Percentiles rank a stretch among this genome's conserved stretches.
phyloP scores from a whole-genome alignment of 2,888 invertebrate genomes.

The Acrobeloides nanus region DNA sequence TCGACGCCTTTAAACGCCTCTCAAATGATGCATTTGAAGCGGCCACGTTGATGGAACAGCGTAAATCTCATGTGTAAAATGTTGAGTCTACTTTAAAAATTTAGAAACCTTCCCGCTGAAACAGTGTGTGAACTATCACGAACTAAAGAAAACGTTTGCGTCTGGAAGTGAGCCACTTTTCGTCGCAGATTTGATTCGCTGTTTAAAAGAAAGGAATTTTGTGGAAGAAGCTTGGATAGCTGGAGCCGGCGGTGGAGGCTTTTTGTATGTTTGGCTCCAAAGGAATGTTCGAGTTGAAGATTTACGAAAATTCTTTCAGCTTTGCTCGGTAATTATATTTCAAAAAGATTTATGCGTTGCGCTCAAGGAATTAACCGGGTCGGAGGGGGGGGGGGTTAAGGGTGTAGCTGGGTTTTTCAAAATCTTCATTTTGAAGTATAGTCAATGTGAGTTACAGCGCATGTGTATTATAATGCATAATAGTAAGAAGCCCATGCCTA shows the following conservation, averaged over 20 bases:
- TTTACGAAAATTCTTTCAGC: conserved; percentile 12
- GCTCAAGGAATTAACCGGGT: too few species aligned
- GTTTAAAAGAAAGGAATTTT: conserved; percentile 8
- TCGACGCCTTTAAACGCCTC: conserved; percentile 19
- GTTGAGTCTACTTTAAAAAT: neutral
- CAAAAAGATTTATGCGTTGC: too few species aligned
- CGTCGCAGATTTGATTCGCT: conserved; percentile 26
- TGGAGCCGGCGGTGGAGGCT: conserved; percentile 48
- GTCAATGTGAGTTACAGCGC: too few species aligned
- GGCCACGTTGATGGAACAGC: conserved; percentile 11
- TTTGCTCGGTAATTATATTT: too few species aligned
- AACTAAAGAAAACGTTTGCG: conserved; percentile 35
- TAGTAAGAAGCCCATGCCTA: too few species aligned
- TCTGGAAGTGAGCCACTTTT: conserved; percentile 29
- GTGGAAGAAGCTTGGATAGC: conserved; percentile 34
- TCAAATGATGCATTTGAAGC: conserved; percentile 15
- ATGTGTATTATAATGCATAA: too few species aligned
- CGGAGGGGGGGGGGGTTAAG: too few species aligned
- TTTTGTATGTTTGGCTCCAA: conserved; percentile 31
- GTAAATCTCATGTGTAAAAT: neutral
- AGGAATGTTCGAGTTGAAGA: conserved; percentile 6
- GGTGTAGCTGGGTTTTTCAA: too few species aligned
- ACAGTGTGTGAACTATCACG: conserved; percentile 27
- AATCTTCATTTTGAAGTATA: too few species aligned
- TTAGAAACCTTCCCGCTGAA: conserved; percentile 25